Percentiles rank a stretch among this genome's conserved stretches.
Evolutionary conservation across 23 tunicate species (phyloP).

Genomic region (Clavelina lepadiformis): DNA sequence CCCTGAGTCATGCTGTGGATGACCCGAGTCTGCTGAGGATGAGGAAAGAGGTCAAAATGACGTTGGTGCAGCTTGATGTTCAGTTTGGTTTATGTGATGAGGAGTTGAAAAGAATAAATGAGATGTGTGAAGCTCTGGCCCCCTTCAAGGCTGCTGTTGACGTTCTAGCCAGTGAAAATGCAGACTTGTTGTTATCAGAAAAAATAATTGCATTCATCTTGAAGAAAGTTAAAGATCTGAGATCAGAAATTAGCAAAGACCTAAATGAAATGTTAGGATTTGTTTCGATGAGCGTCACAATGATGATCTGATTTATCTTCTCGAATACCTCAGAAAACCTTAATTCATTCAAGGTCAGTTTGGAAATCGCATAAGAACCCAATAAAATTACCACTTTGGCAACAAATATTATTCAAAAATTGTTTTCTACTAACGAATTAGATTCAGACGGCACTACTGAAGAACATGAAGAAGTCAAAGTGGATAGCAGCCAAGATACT

Average conservation of each 20-base stretch:
- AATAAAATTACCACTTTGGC: not conserved
- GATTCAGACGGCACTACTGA: not conserved
- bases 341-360: conserved; percentile 3
- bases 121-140: conserved; percentile 10
- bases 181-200: conserved; percentile 16
- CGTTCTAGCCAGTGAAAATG: not conserved
- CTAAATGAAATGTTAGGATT: not conserved
- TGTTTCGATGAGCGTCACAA: conserved; percentile 16
- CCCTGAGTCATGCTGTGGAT: too few species aligned
- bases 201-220: conserved; percentile 3
- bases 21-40: too few species aligned
- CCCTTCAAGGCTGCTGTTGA: conserved; percentile 6
- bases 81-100: too few species aligned
- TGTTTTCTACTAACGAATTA: not conserved
- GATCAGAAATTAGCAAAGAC: conserved; percentile 1
- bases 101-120: too few species aligned
- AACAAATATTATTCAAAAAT: conserved; percentile 2
- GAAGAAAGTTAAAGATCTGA: conserved; percentile 3
- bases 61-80: too few species aligned
- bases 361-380: not conserved
- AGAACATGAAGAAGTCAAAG: not conserved
- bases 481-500: not conserved
- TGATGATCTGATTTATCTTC: conserved; percentile 1
- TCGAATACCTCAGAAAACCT: conserved; percentile 8
- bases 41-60: too few species aligned